phyloP scores from a whole-genome alignment of 2,113 vertebrate genomes.

The Amphiprion ocellaris region DNA sequence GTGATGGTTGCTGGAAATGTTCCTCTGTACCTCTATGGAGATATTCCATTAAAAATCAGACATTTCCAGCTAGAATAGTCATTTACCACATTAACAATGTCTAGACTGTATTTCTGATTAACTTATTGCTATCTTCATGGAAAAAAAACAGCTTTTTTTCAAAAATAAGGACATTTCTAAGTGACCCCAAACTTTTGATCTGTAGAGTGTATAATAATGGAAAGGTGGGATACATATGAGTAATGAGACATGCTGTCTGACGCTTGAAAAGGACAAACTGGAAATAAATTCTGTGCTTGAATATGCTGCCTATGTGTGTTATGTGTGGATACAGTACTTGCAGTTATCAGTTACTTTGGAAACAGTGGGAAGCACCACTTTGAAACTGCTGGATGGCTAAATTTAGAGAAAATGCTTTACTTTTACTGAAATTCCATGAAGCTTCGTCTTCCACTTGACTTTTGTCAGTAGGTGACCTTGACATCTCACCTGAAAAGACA shows the following conservation, averaged over 20 bases:
- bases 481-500: background rate
- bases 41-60: no score
- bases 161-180: no score
- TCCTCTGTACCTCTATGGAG: no score
- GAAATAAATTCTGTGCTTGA: background rate
- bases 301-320: background rate
- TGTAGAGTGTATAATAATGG: no score
- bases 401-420: background rate
- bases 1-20: no score
- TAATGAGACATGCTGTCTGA: background rate
- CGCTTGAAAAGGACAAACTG: background rate
- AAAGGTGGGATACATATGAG: no score
- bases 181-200: no score
- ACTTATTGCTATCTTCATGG: no score
- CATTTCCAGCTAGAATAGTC: no score
- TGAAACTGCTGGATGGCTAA: background rate
- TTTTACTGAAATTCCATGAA: background rate
- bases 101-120: no score
- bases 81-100: no score
- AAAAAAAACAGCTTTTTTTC: no score
- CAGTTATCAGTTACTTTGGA: slow-evolving; percentile 19
- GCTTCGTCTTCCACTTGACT: background rate
- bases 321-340: background rate
- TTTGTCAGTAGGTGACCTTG: slow-evolving; percentile 1
- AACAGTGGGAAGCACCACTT: slow-evolving; percentile 1